Conservation (phyloP, 2,113 vertebrate genomes). For the Lophura nycthemera region DNA sequence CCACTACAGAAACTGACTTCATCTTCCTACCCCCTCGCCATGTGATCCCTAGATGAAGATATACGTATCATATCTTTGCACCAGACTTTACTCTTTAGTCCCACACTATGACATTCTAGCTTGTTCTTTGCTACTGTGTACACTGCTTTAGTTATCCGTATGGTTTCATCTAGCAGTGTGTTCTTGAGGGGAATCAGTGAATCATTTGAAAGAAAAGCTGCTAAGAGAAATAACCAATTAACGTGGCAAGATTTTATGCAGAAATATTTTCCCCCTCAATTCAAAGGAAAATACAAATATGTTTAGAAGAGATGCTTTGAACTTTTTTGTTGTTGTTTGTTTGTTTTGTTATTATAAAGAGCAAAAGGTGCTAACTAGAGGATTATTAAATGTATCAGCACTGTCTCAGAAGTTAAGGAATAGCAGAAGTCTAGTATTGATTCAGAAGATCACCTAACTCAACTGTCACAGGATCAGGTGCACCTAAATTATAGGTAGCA, state of each 20-base stretch:
- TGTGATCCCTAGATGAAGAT: background rate
- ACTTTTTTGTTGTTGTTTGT: background rate
- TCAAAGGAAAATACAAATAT: background rate
- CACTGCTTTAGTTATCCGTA: background rate
- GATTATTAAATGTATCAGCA: background rate
- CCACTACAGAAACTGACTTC: background rate
- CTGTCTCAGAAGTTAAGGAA: background rate
- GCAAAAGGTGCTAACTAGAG: background rate
- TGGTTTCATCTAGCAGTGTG: slow-evolving; percentile 7
- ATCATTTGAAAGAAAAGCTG: slow-evolving; percentile 29
- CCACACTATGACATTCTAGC: background rate
- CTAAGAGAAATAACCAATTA: slow-evolving; percentile 31
- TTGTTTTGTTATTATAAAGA: background rate
- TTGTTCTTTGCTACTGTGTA: background rate
- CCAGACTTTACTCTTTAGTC: background rate
- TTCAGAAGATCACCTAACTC: background rate
- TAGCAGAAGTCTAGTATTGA: background rate
- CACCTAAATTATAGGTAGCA: background rate
- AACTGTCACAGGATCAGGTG: background rate
- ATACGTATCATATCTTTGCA: background rate
- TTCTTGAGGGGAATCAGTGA: slow-evolving; percentile 14
- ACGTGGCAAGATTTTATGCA: background rate
- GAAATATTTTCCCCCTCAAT: background rate
- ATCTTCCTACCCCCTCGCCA: background rate
- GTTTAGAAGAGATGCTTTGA: background rate